Percentiles rank a stretch among this genome's conserved stretches.
Evolutionary conservation across 2,797 vertebrate genomes (phyloP).

Genomic region (Sebastes diaconus): DNA sequence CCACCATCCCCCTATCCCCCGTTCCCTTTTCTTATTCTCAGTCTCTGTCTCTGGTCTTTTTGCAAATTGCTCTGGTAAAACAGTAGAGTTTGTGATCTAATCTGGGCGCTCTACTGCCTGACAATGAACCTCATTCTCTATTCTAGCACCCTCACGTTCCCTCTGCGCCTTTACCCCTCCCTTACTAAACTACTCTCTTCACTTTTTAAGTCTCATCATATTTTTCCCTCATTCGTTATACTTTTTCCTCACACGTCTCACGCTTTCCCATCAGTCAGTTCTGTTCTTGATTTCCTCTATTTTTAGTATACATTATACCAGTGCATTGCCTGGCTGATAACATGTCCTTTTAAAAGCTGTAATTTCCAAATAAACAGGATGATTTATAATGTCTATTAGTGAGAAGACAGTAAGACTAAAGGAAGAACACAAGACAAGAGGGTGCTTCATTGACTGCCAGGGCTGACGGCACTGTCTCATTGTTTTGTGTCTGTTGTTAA

Average conservation of each 20-base stretch:
- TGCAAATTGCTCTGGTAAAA: slow-evolving; percentile 19
- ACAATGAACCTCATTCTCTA: slow-evolving; percentile 17
- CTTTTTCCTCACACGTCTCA: neutral
- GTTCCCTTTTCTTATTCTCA: neutral
- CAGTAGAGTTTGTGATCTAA: slow-evolving; percentile 25
- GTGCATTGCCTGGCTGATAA: neutral
- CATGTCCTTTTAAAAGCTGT: neutral
- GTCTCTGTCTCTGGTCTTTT: neutral
- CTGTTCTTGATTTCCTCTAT: neutral
- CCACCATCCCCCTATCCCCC: neutral
- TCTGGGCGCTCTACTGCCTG: neutral
- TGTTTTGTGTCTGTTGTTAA: slow-evolving; percentile 39
- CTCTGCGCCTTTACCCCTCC: neutral
- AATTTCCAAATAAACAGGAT: slow-evolving; percentile 11
- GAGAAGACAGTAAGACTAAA: neutral
- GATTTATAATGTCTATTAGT: slow-evolving; percentile 33
- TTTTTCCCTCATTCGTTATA: neutral
- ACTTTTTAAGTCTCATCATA: neutral
- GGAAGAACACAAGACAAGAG: neutral
- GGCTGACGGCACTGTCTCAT: slow-evolving; percentile 14
- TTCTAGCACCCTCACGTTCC: neutral
- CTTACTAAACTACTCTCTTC: neutral
- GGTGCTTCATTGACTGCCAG: slow-evolving; percentile 6
- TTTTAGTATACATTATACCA: neutral
- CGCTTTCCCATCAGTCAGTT: neutral